Conservation (phyloP, 2,113 vertebrate genomes). For the Peromyscus californicus region DNA sequence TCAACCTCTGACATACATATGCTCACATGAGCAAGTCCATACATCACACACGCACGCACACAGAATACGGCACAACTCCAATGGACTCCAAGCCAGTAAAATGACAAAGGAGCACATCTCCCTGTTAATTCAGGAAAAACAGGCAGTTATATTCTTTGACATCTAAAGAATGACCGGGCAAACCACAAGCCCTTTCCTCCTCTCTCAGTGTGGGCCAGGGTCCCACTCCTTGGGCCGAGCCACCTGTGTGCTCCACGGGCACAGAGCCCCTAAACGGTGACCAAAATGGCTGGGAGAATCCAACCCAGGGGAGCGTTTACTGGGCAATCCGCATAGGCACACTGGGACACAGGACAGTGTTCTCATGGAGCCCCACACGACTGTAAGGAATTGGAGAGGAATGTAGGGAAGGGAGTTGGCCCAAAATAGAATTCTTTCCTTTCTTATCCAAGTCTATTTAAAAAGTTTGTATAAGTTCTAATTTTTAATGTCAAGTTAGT, state of each 20-base stretch:
- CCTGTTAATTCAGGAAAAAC: background rate
- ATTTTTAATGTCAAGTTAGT: background rate
- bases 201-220: background rate
- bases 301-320: background rate
- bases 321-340: background rate
- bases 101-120: background rate
- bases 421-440: conserved; percentile 61
- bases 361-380: background rate
- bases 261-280: background rate
- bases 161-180: background rate
- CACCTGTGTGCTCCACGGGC: background rate
- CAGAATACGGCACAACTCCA: background rate
- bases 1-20: background rate
- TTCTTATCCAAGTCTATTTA: conserved; percentile 28
- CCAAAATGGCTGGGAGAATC: background rate
- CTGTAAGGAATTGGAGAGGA: conserved; percentile 15
- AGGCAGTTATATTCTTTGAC: background rate
- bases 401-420: conserved; percentile 19
- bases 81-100: background rate
- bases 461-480: conserved; percentile 44
- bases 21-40: background rate
- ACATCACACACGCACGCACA: background rate
- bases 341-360: background rate
- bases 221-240: background rate
- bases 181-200: background rate